phyloP scores from a whole-genome alignment of 2,797 vertebrate species.

The Sebastes taczanowskii region DNA sequence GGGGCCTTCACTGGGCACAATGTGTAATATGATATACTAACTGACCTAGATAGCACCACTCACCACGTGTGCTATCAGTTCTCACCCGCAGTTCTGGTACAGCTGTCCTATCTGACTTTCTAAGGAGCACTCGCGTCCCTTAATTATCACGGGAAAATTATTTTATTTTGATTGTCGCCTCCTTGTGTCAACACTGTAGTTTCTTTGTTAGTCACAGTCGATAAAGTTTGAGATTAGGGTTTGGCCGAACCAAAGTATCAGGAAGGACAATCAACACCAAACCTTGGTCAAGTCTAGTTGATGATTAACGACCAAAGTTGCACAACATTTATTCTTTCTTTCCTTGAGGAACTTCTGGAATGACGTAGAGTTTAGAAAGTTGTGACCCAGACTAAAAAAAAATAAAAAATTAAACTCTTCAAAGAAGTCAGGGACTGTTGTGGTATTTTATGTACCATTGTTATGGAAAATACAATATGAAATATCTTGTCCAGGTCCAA shows the following conservation, averaged over 20 bases:
- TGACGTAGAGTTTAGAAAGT: background rate
- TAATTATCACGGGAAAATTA: conserved; percentile 6
- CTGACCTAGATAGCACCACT: conserved; percentile 55
- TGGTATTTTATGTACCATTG: no score
- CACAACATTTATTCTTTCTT: background rate
- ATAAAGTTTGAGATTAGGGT: background rate
- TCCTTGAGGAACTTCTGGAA: background rate
- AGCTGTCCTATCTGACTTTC: conserved; percentile 7
- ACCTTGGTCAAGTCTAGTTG: background rate
- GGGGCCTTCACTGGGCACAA: conserved; percentile 6
- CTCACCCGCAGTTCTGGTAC: conserved; percentile 30
- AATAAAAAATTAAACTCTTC: background rate
- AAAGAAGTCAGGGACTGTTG: background rate
- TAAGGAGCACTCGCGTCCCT: background rate
- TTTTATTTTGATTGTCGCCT: background rate
- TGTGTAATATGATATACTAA: conserved; percentile 48
- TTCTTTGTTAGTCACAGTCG: background rate
- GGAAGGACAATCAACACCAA: background rate
- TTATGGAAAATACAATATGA: no score
- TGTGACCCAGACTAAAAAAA: background rate
- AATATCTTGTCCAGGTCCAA: background rate
- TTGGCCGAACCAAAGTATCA: background rate
- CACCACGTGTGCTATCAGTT: conserved; percentile 22
- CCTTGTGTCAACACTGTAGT: conserved; percentile 1
- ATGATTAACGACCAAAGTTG: background rate